phyloP scores from a whole-genome alignment of 2,888 invertebrate species.

The Heteropelma amictum region DNA sequence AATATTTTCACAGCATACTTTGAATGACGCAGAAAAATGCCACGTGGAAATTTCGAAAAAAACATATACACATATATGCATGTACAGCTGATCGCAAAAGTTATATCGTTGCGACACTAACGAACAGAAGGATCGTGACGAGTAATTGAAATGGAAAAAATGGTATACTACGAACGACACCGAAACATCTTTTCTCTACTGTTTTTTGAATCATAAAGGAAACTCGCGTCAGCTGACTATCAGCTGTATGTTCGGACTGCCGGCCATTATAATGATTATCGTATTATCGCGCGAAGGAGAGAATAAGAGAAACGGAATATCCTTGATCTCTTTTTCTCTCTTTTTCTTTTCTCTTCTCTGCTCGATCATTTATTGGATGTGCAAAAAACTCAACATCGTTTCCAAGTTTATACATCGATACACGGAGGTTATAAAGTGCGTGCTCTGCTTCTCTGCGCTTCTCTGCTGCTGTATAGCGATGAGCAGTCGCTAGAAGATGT shows the following conservation, averaged over 20 bases:
- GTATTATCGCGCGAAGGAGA: background rate
- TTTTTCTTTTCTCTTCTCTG: too few species aligned
- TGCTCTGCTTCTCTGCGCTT: too few species aligned
- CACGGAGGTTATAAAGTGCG: too few species aligned
- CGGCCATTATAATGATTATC: background rate
- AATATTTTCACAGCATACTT: background rate
- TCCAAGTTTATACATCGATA: too few species aligned
- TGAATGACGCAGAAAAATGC: constrained; percentile 12
- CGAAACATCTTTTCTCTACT: background rate
- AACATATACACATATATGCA: too few species aligned
- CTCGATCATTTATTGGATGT: too few species aligned
- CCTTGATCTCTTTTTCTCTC: too few species aligned
- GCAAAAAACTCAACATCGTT: too few species aligned
- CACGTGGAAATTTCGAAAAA: constrained; percentile 45
- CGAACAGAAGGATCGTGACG: too few species aligned
- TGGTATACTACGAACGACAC: background rate
- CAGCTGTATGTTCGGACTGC: constrained; percentile 11
- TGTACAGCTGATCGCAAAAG: constrained; percentile 23
- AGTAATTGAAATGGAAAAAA: background rate
- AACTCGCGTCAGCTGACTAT: constrained; percentile 21
- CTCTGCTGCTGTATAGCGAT: too few species aligned
- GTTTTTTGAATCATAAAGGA: background rate
- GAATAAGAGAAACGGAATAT: background rate
- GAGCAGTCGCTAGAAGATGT: too few species aligned
- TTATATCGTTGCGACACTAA: background rate